A percentile compares a stretch with the other conserved stretches of the same genome.
Evolutionary conservation across 2,888 invertebrate species (phyloP).

Genomic region (Coelinius sp.): DNA sequence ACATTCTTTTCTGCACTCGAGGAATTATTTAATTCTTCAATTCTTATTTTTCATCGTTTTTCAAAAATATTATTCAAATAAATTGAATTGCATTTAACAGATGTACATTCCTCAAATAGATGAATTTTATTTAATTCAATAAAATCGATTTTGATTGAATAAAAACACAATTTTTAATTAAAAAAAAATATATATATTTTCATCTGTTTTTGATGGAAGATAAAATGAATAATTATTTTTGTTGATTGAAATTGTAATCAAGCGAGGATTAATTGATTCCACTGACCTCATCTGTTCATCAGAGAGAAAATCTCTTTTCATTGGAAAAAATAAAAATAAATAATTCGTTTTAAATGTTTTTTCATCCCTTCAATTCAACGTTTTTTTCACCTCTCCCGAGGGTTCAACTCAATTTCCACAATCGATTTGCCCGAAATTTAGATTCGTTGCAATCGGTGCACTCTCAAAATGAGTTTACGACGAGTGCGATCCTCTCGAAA

Average conservation of each 20-base stretch:
- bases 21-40: neutral
- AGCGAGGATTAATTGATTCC: neutral
- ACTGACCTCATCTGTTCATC: neutral
- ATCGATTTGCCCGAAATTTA: constrained; percentile 4
- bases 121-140: too few relatives aligned
- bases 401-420: constrained; percentile 1
- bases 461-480: constrained; percentile 41
- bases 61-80: too few relatives aligned
- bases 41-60: too few relatives aligned
- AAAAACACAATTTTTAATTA: too few relatives aligned
- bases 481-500: constrained; percentile 18
- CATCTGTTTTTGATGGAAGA: too few relatives aligned
- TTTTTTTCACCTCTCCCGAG: neutral
- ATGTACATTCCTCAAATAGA: too few relatives aligned
- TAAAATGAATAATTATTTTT: too few relatives aligned
- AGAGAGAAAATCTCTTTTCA: neutral
- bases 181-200: too few relatives aligned
- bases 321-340: neutral
- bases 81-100: too few relatives aligned
- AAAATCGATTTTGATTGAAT: too few relatives aligned
- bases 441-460: neutral
- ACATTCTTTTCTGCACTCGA: neutral
- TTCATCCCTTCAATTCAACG: too few relatives aligned
- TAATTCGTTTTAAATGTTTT: neutral
- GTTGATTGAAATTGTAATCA: neutral